Base-by-base conservation (phyloP, 2,113 vertebrate genomes). In the Thalassarche chlororhynchos region DNA sequence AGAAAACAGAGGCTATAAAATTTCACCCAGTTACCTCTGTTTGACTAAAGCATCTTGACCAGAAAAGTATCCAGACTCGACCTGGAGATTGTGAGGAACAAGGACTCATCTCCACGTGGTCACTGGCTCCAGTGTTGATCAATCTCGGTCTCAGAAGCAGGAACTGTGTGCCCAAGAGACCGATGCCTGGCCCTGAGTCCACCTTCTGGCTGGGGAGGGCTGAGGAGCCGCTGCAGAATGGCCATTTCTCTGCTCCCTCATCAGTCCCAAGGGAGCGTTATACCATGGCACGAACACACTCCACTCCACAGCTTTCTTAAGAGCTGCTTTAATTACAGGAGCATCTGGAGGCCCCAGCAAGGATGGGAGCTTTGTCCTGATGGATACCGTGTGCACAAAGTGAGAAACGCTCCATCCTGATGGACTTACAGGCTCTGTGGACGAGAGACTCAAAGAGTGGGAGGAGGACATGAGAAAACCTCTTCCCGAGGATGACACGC, bases 401-500 rank as follows among this genome's bases (percentile, higher is more conserved):
- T 31, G 66, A 64, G 38, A 75, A 62, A 75, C 0, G 0, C 20
- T 57, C 74, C 74, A 24, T 28, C 49, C 6, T 38, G 42, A 17
- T 14, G 69, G n/a, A 28, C 10, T 32, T 32, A 17, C 6, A 42
- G 57, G 34, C 23, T 77, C 52, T 47, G 42, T 23, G 47, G 86
- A n/a, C 2, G 5, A 36, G 14, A 38, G 3, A 36, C 12, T 47
- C 2, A 3, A 75, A 46, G 32, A 10, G 25, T 55, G 17, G 32
- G 34, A 81, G 24, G 21, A 65, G 26, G 44, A 62, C 8, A 32
- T 10, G 14, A 40, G 36, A 23, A 90, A 66, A 71, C 3, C 13
- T 57, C 15, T 61, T n/a, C 15, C 31, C 0, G 0, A 71, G 57
- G 15, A 10, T 23, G 66, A 46, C 25, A 9, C 0, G 1, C 10